These are phyloP conservation scores for Empidonax traillii DNA, from an alignment of 2,113 vertebrate species.

Conservation along the genomic window DNA sequence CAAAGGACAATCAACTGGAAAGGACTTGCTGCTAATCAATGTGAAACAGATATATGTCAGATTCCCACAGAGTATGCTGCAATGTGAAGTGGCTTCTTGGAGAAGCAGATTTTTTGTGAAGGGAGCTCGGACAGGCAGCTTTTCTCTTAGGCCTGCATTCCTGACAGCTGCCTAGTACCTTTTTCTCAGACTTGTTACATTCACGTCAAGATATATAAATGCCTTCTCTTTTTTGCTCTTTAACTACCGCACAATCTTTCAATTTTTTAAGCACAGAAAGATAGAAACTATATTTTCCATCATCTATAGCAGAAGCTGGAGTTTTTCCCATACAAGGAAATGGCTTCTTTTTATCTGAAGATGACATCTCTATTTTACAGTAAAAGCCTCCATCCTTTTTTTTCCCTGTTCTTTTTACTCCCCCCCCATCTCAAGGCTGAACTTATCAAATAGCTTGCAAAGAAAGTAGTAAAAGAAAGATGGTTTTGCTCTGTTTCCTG, in stretches of 20 bases:
- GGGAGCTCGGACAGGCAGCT: not conserved
- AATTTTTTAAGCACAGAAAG: not conserved
- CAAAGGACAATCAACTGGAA: not conserved
- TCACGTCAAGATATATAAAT: not conserved
- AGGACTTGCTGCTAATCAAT: not conserved
- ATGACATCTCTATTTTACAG: not conserved
- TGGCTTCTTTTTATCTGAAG: not conserved
- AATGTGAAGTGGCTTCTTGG: not conserved
- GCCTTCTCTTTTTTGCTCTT: not conserved
- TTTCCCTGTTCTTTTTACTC: not conserved
- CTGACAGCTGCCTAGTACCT: not conserved
- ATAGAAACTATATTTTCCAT: not conserved
- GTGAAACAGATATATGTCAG: not conserved
- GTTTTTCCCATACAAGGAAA: not conserved
- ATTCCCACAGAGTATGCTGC: not conserved
- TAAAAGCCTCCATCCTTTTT: not conserved
- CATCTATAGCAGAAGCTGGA: not conserved
- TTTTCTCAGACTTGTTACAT: not conserved
- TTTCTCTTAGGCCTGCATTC: not conserved
- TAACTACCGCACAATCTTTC: not conserved
- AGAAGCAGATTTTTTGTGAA: not conserved
- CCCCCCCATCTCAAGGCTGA: not conserved
- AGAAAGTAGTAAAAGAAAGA: not conserved
- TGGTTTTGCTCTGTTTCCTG: slow-evolving; percentile 1
- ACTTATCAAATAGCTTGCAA: not conserved